These are phyloP conservation scores for Cremastinae sp. DNA, from an alignment of 2,888 invertebrate genomes.

Conservation along the genomic window DNA sequence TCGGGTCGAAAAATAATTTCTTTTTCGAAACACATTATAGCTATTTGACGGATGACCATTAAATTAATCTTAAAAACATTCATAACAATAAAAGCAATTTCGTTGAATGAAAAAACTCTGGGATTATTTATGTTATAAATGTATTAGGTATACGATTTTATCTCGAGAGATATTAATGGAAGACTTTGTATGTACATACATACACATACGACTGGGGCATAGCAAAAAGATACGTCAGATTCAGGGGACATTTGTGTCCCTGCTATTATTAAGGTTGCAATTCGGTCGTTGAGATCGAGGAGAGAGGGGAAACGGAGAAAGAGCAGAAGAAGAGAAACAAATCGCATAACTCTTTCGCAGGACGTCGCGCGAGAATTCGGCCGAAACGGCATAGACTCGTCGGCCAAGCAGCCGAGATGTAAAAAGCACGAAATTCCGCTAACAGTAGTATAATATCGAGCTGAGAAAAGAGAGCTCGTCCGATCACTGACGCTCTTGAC, in stretches of 20 bases:
- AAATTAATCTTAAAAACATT: too few relatives aligned
- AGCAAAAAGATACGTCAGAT: background rate
- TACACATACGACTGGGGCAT: too few relatives aligned
- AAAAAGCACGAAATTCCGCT: conserved; percentile 31
- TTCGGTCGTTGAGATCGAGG: conserved; percentile 15
- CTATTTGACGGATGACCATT: too few relatives aligned
- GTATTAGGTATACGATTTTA: too few relatives aligned
- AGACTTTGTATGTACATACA: background rate
- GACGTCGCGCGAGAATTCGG: conserved; percentile 53
- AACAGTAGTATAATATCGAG: conserved; percentile 43
- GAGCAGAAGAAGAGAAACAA: conserved; percentile 5
- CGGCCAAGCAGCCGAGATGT: conserved; percentile 50
- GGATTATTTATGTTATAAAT: too few relatives aligned
- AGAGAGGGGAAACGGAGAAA: background rate
- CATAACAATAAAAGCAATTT: too few relatives aligned
- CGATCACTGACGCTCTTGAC: conserved; percentile 54
- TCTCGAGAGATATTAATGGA: conserved; percentile 7
- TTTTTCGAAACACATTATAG: too few relatives aligned
- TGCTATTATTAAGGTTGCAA: conserved; percentile 48
- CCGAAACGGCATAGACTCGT: conserved; percentile 53
- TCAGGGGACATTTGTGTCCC: conserved; percentile 24
- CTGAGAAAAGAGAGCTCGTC: conserved; percentile 33
- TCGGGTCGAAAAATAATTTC: too few relatives aligned
- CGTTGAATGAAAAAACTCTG: too few relatives aligned
- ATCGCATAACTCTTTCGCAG: conserved; percentile 50